phyloP scores from a whole-genome alignment of 2,888 invertebrate genomes.

The Melinaea menophilus region DNA sequence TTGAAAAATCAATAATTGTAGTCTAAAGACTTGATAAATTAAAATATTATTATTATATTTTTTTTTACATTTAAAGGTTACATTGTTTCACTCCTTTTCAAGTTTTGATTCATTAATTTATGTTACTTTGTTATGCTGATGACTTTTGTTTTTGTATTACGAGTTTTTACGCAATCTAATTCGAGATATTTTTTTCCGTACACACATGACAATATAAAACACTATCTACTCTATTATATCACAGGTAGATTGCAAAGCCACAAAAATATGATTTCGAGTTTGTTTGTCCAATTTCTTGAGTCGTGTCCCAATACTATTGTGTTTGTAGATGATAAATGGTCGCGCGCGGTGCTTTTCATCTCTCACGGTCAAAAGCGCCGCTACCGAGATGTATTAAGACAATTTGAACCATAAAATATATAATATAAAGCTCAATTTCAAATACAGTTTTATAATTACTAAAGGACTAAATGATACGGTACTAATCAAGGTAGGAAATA shows the following conservation, averaged over 20 bases:
- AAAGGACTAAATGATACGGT: conserved; percentile 77
- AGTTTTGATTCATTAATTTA: no score
- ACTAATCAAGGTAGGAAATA: conserved; percentile 75
- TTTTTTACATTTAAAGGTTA: no score
- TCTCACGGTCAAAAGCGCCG: conserved; percentile 70
- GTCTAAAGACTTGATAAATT: no score
- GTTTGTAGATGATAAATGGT: conserved; percentile 78
- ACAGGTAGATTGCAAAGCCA: conserved; percentile 42
- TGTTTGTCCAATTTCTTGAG: conserved; percentile 74
- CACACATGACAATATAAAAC: neutral
- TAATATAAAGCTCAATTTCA: conserved; percentile 40
- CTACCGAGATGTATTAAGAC: conserved; percentile 33
- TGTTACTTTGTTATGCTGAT: no score
- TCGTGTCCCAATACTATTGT: conserved; percentile 74
- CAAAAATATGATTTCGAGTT: conserved; percentile 57
- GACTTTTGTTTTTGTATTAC: no score
- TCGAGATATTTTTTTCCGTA: no score
- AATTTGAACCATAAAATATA: conserved; percentile 41
- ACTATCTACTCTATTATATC: conserved; percentile 21
- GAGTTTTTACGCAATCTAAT: no score
- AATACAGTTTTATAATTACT: conserved; percentile 62
- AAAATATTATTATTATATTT: no score
- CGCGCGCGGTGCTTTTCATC: conserved; percentile 74
- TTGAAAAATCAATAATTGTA: no score
- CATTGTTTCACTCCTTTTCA: no score